These are phyloP conservation scores for Allochrocebus solatus DNA, from an alignment of 2,797 vertebrate species.

Conservation along the genomic window DNA sequence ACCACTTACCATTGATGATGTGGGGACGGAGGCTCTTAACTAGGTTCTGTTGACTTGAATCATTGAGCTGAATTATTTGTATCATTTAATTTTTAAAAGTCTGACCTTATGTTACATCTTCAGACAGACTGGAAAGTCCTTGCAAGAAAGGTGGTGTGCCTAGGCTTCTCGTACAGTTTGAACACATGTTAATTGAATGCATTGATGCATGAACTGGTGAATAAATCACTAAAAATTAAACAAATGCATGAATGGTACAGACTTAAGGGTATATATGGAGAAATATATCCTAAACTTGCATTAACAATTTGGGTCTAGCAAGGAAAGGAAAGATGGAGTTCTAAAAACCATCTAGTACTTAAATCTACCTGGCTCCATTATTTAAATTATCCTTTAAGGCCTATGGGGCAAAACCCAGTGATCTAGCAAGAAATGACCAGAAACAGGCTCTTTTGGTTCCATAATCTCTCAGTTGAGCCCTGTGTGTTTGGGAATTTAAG, in stretches of 20 bases:
- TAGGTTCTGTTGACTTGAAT: neutral
- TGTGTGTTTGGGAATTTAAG: neutral
- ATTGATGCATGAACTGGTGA: neutral
- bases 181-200: neutral
- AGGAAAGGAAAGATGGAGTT: conserved; percentile 2
- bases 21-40: neutral
- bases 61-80: neutral
- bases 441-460: neutral
- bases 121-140: neutral
- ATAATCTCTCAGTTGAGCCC: conserved; percentile 24
- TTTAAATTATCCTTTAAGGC: conserved; percentile 44
- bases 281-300: conserved; percentile 16
- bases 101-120: neutral
- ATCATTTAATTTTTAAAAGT: conserved; percentile 32
- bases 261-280: neutral
- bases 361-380: neutral
- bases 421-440: neutral
- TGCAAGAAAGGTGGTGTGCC: neutral
- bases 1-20: neutral
- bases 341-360: conserved; percentile 4
- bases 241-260: neutral
- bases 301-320: neutral
- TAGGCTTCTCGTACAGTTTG: neutral
- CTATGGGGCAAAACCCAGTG: conserved; percentile 43
- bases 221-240: neutral